phyloP scores from a whole-genome alignment of 1,140 invertebrate species.

The Drosophila navojoa region DNA sequence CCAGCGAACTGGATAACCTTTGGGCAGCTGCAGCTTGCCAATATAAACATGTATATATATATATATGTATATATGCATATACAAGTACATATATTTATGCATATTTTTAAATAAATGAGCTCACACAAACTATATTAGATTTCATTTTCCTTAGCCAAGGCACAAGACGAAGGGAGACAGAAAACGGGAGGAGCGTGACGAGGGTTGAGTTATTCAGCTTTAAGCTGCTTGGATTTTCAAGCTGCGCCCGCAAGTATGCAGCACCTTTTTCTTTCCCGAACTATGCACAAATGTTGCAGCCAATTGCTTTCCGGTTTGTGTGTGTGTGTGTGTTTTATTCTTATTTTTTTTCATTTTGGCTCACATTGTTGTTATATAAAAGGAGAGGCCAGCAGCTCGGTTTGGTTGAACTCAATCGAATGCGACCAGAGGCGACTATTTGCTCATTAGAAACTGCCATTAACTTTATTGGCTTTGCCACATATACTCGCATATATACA shows the following conservation, averaged over 20 bases:
- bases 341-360: constrained; percentile 2
- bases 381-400: not conserved
- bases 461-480: constrained; percentile 53
- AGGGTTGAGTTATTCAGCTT: constrained; percentile 8
- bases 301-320: constrained; percentile 16
- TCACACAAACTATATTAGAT: constrained; percentile 15
- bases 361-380: constrained; percentile 41
- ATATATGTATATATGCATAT: too few relatives aligned
- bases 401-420: not conserved
- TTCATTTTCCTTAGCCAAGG: too few relatives aligned
- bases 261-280: not conserved
- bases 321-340: too few relatives aligned
- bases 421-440: constrained; percentile 12
- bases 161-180: too few relatives aligned
- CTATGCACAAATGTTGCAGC: not conserved
- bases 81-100: not conserved
- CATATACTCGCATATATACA: too few relatives aligned
- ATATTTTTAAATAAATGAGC: constrained; percentile 48
- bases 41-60: too few relatives aligned
- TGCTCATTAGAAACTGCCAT: constrained; percentile 36
- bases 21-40: constrained; percentile 12
- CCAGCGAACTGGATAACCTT: constrained; percentile 19
- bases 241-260: constrained; percentile 16
- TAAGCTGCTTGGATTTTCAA: constrained; percentile 24
- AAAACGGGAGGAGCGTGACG: too few relatives aligned